Evolutionary conservation across 2,888 invertebrate species (phyloP), one percentile per base, ranked within the genome.

Genomic region (Melangyna quadrimaculata): DNA sequence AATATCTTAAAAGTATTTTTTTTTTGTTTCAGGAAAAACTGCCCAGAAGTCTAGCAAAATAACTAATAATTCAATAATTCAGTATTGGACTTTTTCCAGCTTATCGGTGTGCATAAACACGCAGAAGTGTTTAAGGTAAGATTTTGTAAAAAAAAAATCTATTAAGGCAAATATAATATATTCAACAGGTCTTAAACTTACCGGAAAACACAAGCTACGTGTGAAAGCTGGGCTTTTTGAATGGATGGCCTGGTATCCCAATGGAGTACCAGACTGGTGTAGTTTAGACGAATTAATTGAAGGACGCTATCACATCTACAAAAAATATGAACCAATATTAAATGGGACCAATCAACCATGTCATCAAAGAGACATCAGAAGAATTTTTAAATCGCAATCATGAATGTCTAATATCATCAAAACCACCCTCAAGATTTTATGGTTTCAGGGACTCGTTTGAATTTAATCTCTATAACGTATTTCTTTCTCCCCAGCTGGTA

Each of bases 161-260:
- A n/a, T 24, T 7, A 51, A 51, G 14, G 14, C 7, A 3, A 51
- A 24, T 51, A 14, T 51, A 7, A 27, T 27, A 24, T 57, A 14
- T 40, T 53, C 70, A 12, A 24, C 88, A 94, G 95, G 95, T 32
- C 89, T 95, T 2, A 93, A 94, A 88, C 89, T 94, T 1, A 93
- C 93, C 29, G 93, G 94, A 1, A 93, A 95, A 5, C 91, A 96
- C 37, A 94, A 95, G 88, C 94, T 98, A 29, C 94, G 94, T 88
- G 93, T 99, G 17, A 99, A 99, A 90, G 98, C 98, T 0, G 97
- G 97, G 0, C 92, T 99, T 48, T 99, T 98, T 92, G 99, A 99
- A 92, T 99, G 96, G 96, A 94, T 97, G 90, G 95, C 95, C 37
- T 98, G 98, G 98, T 97, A 98, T 91, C 94, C 94, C 1, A 95